Percentiles rank a stretch among this genome's conserved stretches.
Conservation (phyloP, 2,888 invertebrate genomes). For the Subacronicta megacephala region DNA sequence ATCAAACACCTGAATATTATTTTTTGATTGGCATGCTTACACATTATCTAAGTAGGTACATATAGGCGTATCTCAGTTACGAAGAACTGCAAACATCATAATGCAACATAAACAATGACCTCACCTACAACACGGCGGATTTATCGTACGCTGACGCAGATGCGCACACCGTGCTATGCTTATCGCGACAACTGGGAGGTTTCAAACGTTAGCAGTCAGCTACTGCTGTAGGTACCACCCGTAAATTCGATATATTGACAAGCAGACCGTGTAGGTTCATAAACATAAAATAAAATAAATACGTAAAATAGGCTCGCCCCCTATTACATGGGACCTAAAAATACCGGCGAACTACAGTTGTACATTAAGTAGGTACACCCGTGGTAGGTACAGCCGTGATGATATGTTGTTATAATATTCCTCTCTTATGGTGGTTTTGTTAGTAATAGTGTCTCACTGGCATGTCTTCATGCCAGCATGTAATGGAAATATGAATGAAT, state of each 20-base stretch:
- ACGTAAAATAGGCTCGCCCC: too few relatives aligned
- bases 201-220: too few relatives aligned
- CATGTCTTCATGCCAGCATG: too few relatives aligned
- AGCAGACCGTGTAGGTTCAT: slow-evolving; percentile 3
- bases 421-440: too few relatives aligned
- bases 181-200: slow-evolving; percentile 37
- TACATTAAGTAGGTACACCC: too few relatives aligned
- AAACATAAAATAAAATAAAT: too few relatives aligned
- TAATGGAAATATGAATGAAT: too few relatives aligned
- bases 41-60: slow-evolving; percentile 20
- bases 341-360: too few relatives aligned
- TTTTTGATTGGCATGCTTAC: slow-evolving; percentile 9
- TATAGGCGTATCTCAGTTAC: slow-evolving; percentile 44
- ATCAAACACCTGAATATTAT: slow-evolving; percentile 8
- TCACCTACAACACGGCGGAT: slow-evolving; percentile 50
- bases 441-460: too few relatives aligned
- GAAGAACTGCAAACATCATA: slow-evolving; percentile 54
- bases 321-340: too few relatives aligned
- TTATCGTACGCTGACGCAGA: slow-evolving; percentile 54
- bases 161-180: slow-evolving; percentile 34
- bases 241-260: slow-evolving; percentile 15
- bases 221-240: slow-evolving; percentile 26
- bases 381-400: too few relatives aligned
- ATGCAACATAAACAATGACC: slow-evolving; percentile 64
- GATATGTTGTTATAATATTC: too few relatives aligned